These are phyloP conservation scores for Apis laboriosa DNA, from an alignment of 1,140 invertebrate genomes.

Conservation along the genomic window DNA sequence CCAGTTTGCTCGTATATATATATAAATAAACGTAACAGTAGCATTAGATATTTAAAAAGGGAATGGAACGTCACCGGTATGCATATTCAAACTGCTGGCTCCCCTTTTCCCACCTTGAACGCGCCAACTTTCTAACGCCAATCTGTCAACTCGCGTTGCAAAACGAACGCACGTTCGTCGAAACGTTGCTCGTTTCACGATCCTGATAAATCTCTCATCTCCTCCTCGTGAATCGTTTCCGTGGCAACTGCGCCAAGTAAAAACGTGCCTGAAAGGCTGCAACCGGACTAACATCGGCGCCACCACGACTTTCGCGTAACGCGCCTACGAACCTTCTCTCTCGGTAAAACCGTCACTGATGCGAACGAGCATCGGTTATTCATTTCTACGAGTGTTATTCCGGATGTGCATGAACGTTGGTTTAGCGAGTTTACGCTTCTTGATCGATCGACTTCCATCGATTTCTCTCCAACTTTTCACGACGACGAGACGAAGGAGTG, in stretches of 20 bases:
- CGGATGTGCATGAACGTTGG: neutral
- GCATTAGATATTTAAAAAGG: neutral
- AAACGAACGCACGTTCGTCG: neutral
- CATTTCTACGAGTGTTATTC: neutral
- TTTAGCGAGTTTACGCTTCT: neutral
- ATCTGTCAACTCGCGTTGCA: neutral
- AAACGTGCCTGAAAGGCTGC: constrained; percentile 14
- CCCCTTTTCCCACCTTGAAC: neutral
- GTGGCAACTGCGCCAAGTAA: neutral
- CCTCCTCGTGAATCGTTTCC: neutral
- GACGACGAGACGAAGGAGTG: neutral
- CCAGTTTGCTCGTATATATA: neutral
- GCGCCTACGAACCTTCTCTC: neutral
- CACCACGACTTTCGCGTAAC: neutral
- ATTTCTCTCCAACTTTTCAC: constrained; percentile 36
- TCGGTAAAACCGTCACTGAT: neutral
- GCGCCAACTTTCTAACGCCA: constrained; percentile 2
- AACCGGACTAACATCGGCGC: constrained; percentile 25
- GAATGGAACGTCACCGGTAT: constrained; percentile 21
- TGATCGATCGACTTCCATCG: constrained; percentile 37
- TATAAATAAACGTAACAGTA: constrained; percentile 31
- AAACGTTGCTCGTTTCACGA: no score
- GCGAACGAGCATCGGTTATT: neutral
- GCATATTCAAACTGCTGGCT: neutral
- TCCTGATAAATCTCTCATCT: neutral